These are phyloP conservation scores for Planococcus citri DNA, from an alignment of 1,140 invertebrate genomes.

Conservation along the genomic window DNA sequence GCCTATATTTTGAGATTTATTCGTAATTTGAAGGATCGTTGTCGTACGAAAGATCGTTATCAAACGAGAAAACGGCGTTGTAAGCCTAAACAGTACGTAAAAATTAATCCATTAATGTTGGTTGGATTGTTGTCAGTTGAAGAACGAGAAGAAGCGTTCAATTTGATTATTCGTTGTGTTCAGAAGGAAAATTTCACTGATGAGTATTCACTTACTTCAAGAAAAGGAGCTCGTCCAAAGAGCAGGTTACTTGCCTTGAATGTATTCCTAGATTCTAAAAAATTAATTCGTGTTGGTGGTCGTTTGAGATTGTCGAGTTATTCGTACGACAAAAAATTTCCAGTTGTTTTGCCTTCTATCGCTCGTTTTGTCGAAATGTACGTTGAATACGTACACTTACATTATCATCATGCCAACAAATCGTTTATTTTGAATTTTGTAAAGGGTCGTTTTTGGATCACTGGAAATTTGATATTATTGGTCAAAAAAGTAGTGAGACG, in stretches of 20 bases:
- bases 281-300: conserved; percentile 24
- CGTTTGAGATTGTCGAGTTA: conserved; percentile 9
- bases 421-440: conserved; percentile 24
- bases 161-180: background rate
- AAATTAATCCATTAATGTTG: too few relatives aligned
- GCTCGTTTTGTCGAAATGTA: conserved; percentile 32
- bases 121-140: background rate
- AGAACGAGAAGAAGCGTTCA: background rate
- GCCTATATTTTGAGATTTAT: background rate
- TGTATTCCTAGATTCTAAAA: conserved; percentile 26
- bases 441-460: too few relatives aligned
- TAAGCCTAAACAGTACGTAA: too few relatives aligned
- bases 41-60: too few relatives aligned
- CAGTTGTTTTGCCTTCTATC: conserved; percentile 32
- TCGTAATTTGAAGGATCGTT: too few relatives aligned
- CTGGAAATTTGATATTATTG: background rate
- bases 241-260: conserved; percentile 16
- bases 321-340: conserved; percentile 32
- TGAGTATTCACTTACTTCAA: background rate
- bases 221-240: background rate
- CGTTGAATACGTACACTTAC: conserved; percentile 31
- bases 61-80: too few relatives aligned
- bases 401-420: conserved; percentile 31
- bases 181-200: background rate
- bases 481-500: conserved; percentile 15